Base-by-base conservation (phyloP, 2,888 invertebrate species). In the Leptinotarsa haldemani region DNA sequence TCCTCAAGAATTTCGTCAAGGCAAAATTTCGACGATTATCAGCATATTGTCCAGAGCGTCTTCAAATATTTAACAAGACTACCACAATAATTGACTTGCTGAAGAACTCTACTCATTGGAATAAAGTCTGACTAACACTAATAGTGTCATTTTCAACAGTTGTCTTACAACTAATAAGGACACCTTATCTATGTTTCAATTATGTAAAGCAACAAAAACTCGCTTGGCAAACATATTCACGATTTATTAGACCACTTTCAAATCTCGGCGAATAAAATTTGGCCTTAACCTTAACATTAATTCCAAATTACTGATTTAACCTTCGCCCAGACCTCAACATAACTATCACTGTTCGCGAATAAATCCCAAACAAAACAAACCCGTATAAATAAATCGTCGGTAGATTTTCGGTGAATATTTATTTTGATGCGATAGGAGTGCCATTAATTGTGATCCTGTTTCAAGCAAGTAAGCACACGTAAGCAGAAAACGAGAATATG, bases 211-310 rank as follows among this genome's bases (percentile, higher is more conserved):
- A 61, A 30, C n/a, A 61, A 30, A 61, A 61, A 18, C 5, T 12
- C 16, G 16, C 12, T n/a, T 61, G 30, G 7, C n/a, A 16, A 30
- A 30, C 30, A 61, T n/a, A 61, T n/a, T 25, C 61, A 12, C 40
- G 25, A 16, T 61, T 30, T 61, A 61, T 61, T 61, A 61, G 61
- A 40, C 40, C 61, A 40, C 61, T 30, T 61, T 61, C 30, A 30
- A 40, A 61, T 61, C 30, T 40, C 61, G 61, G 30, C 30, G 61
- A 61, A 30, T 61, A 30, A 61, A 25, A 61, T 61, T 61, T 40
- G 40, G 40, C 61, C 61, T 61, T 61, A 61, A 61, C 61, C 61
- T 61, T 61, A 61, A 61, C 61, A 30, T 61, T 61, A 16, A 61
- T 61, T 40, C n/a, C 16, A 40, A 61, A 61, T 61, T 30, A n/a